phyloP scores from a whole-genome alignment of 2,888 invertebrate genomes.

The Caenorhabditis sulstoni region DNA sequence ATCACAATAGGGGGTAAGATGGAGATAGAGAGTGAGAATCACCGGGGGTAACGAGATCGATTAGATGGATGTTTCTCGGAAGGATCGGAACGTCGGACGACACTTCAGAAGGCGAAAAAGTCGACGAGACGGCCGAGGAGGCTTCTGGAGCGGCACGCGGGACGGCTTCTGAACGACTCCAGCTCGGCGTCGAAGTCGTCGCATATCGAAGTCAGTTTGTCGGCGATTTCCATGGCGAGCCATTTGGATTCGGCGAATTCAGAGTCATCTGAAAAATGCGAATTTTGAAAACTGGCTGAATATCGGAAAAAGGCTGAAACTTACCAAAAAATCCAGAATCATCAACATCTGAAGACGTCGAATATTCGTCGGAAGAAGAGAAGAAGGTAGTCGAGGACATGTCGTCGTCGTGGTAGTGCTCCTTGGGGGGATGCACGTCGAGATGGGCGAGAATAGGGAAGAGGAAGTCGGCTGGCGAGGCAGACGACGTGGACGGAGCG shows the following conservation, averaged over 20 bases:
- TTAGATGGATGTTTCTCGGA: no score
- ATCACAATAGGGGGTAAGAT: conserved; percentile 14
- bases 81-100: not conserved
- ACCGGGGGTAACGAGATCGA: conserved; percentile 4
- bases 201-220: conserved; percentile 32
- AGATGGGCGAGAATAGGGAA: conserved; percentile 21
- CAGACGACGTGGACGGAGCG: conserved; percentile 43
- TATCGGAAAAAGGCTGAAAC: conserved; percentile 7
- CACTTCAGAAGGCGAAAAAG: conserved; percentile 40
- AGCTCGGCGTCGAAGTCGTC: conserved; percentile 51
- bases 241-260: conserved; percentile 6
- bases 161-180: conserved; percentile 13
- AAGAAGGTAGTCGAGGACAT: conserved; percentile 16
- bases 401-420: conserved; percentile 9
- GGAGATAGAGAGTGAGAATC: not conserved
- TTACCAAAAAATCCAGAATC: conserved; percentile 57
- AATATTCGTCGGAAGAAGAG: conserved; percentile 1
- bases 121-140: conserved; percentile 32
- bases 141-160: conserved; percentile 16
- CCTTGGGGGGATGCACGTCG: conserved; percentile 12
- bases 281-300: not conserved
- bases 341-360: conserved; percentile 9
- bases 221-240: conserved; percentile 32
- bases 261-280: conserved; percentile 35
- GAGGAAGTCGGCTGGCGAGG: not conserved